phyloP scores from a whole-genome alignment of 64 coral and sea anemone genomes.

The Stylophora pistillata region DNA sequence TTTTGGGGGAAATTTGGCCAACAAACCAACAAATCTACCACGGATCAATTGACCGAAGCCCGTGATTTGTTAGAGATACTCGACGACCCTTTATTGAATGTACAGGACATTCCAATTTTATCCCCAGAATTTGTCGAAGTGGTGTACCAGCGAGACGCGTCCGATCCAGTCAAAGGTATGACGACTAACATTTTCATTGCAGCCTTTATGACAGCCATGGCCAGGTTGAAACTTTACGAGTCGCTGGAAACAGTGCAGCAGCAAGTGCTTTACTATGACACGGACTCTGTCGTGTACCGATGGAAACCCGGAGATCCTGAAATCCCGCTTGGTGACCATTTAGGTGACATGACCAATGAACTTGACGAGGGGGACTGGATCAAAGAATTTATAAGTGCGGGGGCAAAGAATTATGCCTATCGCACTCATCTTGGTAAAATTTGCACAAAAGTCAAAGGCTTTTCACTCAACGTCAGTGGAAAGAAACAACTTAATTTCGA shows the following conservation, averaged over 20 bases:
- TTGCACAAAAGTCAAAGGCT: background rate
- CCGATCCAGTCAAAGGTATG: background rate
- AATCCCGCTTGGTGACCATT: background rate
- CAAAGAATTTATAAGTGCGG: slow-evolving; percentile 12
- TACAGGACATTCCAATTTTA: background rate
- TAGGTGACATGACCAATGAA: slow-evolving; percentile 17
- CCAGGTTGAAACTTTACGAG: slow-evolving; percentile 15
- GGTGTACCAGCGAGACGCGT: background rate
- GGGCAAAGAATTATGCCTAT: slow-evolving; percentile 19
- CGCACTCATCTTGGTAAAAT: background rate
- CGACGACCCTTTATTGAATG: background rate
- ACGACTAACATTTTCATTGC: slow-evolving; percentile 27
- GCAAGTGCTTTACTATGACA: slow-evolving; percentile 42
- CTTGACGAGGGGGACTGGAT: no score
- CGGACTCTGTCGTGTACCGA: slow-evolving; percentile 16
- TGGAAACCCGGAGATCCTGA: background rate
- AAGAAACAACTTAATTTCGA: background rate
- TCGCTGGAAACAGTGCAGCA: background rate
- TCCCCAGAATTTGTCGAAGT: background rate
- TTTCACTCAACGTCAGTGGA: background rate
- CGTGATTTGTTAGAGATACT: background rate
- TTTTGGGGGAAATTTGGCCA: slow-evolving; percentile 47
- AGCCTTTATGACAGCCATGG: slow-evolving; percentile 9
- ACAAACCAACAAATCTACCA: background rate
- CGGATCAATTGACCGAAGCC: background rate